Conservation (phyloP, 2,888 invertebrate species). For the Drosophila anomelani region DNA sequence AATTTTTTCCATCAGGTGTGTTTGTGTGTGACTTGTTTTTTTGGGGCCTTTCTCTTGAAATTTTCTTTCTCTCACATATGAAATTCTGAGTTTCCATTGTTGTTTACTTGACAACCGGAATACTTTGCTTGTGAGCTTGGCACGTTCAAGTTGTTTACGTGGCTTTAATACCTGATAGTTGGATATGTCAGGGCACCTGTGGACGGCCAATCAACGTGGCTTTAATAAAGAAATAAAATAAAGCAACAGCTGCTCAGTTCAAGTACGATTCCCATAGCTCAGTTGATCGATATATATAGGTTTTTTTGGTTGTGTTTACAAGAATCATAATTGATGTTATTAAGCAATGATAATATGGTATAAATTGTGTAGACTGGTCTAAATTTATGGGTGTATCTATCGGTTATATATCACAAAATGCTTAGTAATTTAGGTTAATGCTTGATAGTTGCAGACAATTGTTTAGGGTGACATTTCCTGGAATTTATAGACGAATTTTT, state of each 20-base stretch:
- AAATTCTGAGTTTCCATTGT: constrained; percentile 29
- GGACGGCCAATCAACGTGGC: background rate
- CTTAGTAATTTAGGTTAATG: no score
- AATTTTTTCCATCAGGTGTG: constrained; percentile 32
- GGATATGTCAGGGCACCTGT: background rate
- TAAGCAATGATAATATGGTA: background rate
- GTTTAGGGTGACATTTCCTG: background rate
- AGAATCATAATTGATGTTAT: background rate
- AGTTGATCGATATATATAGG: background rate
- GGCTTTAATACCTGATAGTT: constrained; percentile 14
- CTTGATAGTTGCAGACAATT: background rate
- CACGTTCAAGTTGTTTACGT: constrained; percentile 21
- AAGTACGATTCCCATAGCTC: background rate
- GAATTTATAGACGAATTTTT: background rate
- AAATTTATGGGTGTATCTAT: background rate
- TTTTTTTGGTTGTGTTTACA: background rate
- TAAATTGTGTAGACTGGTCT: background rate
- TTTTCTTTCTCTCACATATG: constrained; percentile 7
- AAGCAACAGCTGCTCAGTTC: background rate
- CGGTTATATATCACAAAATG: no score
- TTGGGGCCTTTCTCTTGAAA: constrained; percentile 10
- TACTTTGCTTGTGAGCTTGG: constrained; percentile 28
- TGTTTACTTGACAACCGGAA: constrained; percentile 36
- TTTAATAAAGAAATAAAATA: constrained; percentile 12
- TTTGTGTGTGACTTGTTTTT: constrained; percentile 11